Base-by-base conservation (phyloP, 1,140 invertebrate species). In the Sarcophaga peregrina region DNA sequence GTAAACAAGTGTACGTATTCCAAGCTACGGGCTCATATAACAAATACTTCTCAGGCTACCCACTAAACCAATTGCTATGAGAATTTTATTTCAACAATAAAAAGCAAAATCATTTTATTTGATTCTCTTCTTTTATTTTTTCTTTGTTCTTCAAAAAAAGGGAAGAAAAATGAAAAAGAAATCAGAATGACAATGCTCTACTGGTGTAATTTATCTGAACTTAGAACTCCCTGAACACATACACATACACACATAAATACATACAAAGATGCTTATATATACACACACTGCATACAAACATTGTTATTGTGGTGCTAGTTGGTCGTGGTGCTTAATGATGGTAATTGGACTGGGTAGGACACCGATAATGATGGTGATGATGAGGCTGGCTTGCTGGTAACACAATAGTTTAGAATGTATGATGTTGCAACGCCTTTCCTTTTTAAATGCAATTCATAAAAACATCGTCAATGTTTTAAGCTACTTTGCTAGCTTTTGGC, bases 361-460 rank as follows among this genome's bases (percentile, higher is more conserved):
- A 17, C 1, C 17, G 6, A 68, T 68, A 17, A 68, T 68, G 62
- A 68, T 20, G 11, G 15, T 68, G 20, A 68, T 68, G 17, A n/a
- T 58, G 13, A 20, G 4, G 62, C 8, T 68, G 62, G 25, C 25
- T 68, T 8, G 11, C 20, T 68, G n/a, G 17, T 37, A 37, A 37
- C 25, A 37, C 25, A 37, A 2, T 37, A 37, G 25, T 37, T 37
- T 37, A 37, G 25, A 37, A 37, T 37, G 25, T 37, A 37, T 1
- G 25, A 4, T 37, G 20, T n/a, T 68, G 62, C 62, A 68, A 68
- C 62, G 62, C 62, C 62, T 68, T 68, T 20, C 62, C 20, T 62
- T 68, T 68, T 17, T 20, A 68, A 68, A 68, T 68, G 62, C 62
- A 68, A 68, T 68, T 68, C 62, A 20, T 62, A 68, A 68, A 20